These are phyloP conservation scores for Dicerorhinus sumatrensis DNA, from an alignment of 2,113 vertebrate species.

Conservation along the genomic window DNA sequence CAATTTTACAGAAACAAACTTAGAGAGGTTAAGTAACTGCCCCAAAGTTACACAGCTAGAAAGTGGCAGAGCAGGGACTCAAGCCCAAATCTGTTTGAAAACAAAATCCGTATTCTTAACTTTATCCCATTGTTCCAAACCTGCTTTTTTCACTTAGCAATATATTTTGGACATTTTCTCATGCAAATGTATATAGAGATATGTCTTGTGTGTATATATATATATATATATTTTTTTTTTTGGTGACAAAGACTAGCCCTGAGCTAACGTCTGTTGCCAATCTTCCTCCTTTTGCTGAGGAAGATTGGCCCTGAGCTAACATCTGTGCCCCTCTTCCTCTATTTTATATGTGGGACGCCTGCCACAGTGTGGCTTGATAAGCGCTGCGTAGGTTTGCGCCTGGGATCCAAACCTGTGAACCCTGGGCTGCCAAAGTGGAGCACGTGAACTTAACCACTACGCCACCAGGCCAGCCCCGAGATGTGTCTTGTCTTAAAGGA, in stretches of 20 bases:
- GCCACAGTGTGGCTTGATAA: too few relatives aligned
- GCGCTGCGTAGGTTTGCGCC: too few relatives aligned
- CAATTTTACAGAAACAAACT: background rate
- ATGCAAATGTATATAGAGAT: background rate
- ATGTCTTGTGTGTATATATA: background rate
- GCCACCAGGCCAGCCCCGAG: background rate
- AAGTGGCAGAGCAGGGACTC: background rate
- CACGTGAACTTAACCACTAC: too few relatives aligned
- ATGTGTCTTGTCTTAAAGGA: background rate
- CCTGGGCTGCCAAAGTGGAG: too few relatives aligned
- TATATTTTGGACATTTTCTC: constrained; percentile 36
- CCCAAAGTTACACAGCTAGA: background rate
- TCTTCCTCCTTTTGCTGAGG: too few relatives aligned
- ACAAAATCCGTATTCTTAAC: constrained; percentile 37
- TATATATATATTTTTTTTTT: too few relatives aligned
- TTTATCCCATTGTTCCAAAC: background rate
- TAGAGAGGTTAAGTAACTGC: background rate
- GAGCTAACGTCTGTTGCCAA: too few relatives aligned
- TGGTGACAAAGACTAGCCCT: too few relatives aligned
- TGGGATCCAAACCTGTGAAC: too few relatives aligned
- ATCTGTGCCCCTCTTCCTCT: too few relatives aligned
- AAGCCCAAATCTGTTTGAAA: background rate
- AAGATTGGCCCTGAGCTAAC: too few relatives aligned
- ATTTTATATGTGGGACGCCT: too few relatives aligned
- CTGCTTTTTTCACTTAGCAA: constrained; percentile 31